Evolutionary conservation across 2,888 invertebrate species (phyloP), one percentile per base, ranked within the genome.

Genomic region (Dynastes maya): DNA sequence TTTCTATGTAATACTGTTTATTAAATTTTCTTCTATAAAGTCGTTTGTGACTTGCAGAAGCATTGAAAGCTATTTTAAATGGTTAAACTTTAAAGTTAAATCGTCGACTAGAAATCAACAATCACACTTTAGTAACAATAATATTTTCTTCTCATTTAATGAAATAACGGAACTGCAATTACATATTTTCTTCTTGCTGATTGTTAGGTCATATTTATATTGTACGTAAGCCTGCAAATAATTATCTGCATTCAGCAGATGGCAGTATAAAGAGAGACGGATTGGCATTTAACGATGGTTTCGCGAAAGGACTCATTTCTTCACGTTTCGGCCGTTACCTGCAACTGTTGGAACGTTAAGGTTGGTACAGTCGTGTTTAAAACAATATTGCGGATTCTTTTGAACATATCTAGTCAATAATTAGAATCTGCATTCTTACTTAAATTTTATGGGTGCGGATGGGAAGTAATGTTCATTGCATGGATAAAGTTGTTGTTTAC

Each of bases 161-260:
- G 13, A 9, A 51, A 68, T 51, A 68, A 68, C 51, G 49, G 68
- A 49, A 27, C 49, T 13, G 0, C 51, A 6, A 22, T 49, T 51
- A 49, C 51, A 51, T 27, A 51, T 27, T 68, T 51, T 68, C 9
- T 9, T 22, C 22, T 68, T 51, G n/a, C 27, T 13, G 13, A 68
- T 53, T 68, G 51, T 27, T 27, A 6, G n/a, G 49, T 68, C 27
- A 11, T 51, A 68, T 51, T 49, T 49, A 27, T 22, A 68, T 68
- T 51, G 51, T 68, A 63, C 11, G 51, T 29, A 68, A 58, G 55
- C n/a, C 45, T 51, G 16, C 51, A 49, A 51, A 68, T 53, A 51
- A 51, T 49, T 27, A 51, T 67, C 22, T 67, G 67, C 51, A 68
- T 68, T 68, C 68, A 68, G 51, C 27, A 68, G 68, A 67, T 67